Evolutionary conservation across 2,888 invertebrate genomes (phyloP), one percentile per base, ranked within the genome.

Genomic region (Lasius fuliginosus): DNA sequence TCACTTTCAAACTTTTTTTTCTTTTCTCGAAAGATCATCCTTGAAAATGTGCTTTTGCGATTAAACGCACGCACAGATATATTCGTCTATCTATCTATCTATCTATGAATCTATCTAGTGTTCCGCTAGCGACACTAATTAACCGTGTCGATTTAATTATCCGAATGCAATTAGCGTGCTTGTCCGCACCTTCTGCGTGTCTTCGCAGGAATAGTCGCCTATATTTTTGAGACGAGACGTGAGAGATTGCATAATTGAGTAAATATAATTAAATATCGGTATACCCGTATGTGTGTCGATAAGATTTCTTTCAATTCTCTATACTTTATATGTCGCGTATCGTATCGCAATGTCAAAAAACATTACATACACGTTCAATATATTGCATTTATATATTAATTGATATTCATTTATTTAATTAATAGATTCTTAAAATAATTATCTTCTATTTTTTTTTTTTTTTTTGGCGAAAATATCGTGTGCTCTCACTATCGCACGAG

Each of bases 41-140:
- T 53, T 23, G 79, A 33, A 46, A 30, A 56, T 68, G 67, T 69
- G 23, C 40, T 83, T 83, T 67, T 49, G 62, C 58, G 49, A 65
- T 67, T 60, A 60, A 60, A 56, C 23, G 18, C 60, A 90, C 83
- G 85, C 71, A 85, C 86, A 88, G 85, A 85, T 77, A 90, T 85
- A 87, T 90, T 86, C 87, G 83, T 90, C 86, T 87, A 85, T 87
- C 83, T 88, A 90, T 86, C 87, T 83, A 88, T 86, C 88, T 88
- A 87, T 88, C 87, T 90, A 90, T 49, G n/a, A 60, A 67, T 77
- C 73, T 71, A 71, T 73, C 79, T 81, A 90, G 83, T 86, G 87
- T 89, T 86, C 77, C 65, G 85, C 90, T 89, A 90, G 86, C 84
- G 89, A 90, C 90, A 90, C 90, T 89, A 88, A 75, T 85, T 85